Evolutionary conservation across 2,797 vertebrate genomes (phyloP), one percentile per base, ranked within the genome.

Genomic region (Enteromius argenteus): DNA sequence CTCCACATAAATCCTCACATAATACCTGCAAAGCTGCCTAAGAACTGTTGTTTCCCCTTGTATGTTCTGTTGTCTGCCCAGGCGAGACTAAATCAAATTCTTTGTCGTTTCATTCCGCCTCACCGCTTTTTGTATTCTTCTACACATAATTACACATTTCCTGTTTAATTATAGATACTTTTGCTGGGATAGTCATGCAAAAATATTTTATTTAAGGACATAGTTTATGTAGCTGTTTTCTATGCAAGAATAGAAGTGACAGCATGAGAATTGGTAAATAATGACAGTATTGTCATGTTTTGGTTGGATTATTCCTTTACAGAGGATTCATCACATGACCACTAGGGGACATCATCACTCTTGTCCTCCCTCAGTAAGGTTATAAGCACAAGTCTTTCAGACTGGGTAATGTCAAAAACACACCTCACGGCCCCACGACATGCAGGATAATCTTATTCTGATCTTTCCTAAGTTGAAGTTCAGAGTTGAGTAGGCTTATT

Each of bases 11-110:
- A 76, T 84, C 78, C 81, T 85, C 35, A 58, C 53, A 53, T 85
- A 88, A 90, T 84, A 78, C 79, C 80, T 68, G 77, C 39, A 77
- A 87, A 73, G 39, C 56, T 53, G 23, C 75, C 58, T 51, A 49
- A 71, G 37, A 62, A 68, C 46, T 56, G 32, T 68, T 76, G 23
- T 75, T 85, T 81, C 53, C 23, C 58, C 27, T 53, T 19, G 27
- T 46, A 35, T 11, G 80, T 73, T 64, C 19, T 73, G 56, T 27
- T 35, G 37, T 2, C 19, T 17, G 10, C 14, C 13, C 30, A 8
- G 30, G 30, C 2, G 13, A 35, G 32, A 14, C 37, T 44, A 71
- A 71, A 46, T 3, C 2, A 62, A 46, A 46, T 37, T 19, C 10
- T 42, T 80, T 19, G 5, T 68, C 5, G 19, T 78, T 39, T 14